Conservation (phyloP, 2,888 invertebrate genomes). For the Agrochola litura region DNA sequence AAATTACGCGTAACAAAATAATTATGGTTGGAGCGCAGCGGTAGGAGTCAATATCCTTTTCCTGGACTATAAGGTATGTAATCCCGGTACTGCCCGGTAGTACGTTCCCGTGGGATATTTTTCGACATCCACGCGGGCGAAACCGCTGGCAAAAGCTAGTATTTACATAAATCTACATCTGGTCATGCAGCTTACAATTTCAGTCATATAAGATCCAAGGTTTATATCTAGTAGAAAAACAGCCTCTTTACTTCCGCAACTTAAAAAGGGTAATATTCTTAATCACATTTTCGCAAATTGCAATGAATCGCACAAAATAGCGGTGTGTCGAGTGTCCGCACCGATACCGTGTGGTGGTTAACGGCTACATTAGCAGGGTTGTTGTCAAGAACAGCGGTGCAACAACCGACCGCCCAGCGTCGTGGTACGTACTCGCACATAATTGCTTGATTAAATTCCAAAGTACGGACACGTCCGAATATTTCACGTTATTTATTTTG, state of each 20-base stretch:
- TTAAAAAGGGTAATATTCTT: neutral
- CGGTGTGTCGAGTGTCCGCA: constrained; percentile 8
- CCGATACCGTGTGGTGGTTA: constrained; percentile 15
- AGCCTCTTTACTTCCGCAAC: neutral
- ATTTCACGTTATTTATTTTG: constrained; percentile 24
- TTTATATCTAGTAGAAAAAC: neutral
- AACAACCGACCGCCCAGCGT: neutral
- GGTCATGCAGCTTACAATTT: neutral
- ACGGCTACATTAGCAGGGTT: constrained; percentile 27
- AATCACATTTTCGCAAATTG: constrained; percentile 4
- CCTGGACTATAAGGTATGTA: too few relatives aligned
- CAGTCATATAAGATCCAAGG: neutral
- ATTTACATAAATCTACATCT: neutral
- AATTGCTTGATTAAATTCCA: constrained; percentile 53
- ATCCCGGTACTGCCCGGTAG: too few relatives aligned
- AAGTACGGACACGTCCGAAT: constrained; percentile 7
- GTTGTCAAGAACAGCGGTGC: constrained; percentile 41
- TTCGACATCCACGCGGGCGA: too few relatives aligned
- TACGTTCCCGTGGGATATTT: too few relatives aligned
- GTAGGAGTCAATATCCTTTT: too few relatives aligned
- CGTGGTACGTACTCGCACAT: constrained; percentile 12
- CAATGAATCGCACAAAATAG: neutral
- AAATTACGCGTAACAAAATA: too few relatives aligned
- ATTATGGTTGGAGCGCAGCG: too few relatives aligned
- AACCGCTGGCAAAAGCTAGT: too few relatives aligned